phyloP scores from a whole-genome alignment of 2,797 vertebrate species.

The Apodemus agrarius region DNA sequence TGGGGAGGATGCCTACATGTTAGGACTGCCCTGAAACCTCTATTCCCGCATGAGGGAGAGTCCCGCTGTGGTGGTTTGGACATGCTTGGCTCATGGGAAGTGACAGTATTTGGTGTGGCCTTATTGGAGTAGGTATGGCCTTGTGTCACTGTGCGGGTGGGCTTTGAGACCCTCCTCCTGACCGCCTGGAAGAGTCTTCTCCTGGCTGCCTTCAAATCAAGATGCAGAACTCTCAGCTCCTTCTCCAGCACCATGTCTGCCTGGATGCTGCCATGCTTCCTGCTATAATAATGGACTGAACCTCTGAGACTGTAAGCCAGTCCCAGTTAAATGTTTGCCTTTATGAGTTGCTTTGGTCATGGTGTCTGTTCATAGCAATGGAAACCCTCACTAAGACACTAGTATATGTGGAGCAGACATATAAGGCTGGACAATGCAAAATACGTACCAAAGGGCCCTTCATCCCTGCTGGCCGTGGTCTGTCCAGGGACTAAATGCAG shows the following conservation, averaged over 20 bases:
- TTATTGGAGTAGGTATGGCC: not conserved
- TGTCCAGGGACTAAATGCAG: not conserved
- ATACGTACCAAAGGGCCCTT: fast-evolving
- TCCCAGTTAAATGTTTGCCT: not conserved
- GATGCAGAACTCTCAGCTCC: not conserved
- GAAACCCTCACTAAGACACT: not conserved
- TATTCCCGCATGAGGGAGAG: not conserved
- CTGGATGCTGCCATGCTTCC: not conserved
- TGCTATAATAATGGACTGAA: not conserved
- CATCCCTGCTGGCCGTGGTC: not conserved
- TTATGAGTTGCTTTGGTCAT: not conserved
- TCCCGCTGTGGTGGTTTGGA: not conserved
- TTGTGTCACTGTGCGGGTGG: not conserved
- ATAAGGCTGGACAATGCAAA: not conserved
- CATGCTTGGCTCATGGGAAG: not conserved
- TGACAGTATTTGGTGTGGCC: not conserved
- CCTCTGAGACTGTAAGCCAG: not conserved
- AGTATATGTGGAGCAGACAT: not conserved
- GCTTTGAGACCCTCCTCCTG: not conserved
- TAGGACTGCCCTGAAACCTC: not conserved
- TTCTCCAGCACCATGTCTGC: not conserved
- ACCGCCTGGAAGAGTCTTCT: not conserved
- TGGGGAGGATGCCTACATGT: not conserved
- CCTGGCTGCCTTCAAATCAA: not conserved
- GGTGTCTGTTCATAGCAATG: not conserved